A percentile compares a stretch with the other conserved stretches of the same genome.
phyloP scores from a whole-genome alignment of 2,113 vertebrate species.

The Leuciscus idus region DNA sequence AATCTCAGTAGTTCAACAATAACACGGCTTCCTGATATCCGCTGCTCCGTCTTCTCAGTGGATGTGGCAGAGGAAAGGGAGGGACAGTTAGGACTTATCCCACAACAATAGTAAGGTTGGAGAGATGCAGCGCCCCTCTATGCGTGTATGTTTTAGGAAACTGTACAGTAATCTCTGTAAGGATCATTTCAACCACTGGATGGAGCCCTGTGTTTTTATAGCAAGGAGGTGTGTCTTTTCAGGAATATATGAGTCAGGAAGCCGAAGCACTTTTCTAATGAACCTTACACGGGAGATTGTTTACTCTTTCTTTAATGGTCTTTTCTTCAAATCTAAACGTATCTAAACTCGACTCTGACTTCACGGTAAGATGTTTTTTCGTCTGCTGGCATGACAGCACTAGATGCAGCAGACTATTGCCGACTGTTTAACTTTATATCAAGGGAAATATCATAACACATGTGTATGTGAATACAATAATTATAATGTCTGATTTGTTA shows the following conservation, averaged over 20 bases:
- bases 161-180: too few relatives aligned
- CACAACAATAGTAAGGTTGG: background rate
- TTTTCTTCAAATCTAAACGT: background rate
- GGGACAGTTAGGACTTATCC: background rate
- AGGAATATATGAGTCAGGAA: background rate
- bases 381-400: background rate
- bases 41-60: background rate
- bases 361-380: background rate
- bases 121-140: background rate
- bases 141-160: too few relatives aligned
- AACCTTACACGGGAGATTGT: background rate
- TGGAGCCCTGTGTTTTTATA: background rate
- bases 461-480: background rate
- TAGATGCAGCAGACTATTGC: background rate
- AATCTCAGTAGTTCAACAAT: background rate
- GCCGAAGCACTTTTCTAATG: background rate
- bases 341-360: background rate
- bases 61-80: background rate
- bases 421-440: background rate
- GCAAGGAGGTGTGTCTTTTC: background rate
- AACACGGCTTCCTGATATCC: background rate
- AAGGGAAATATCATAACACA: background rate
- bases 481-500: conserved; percentile 31
- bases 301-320: background rate
- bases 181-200: background rate